Evolutionary conservation across 2,113 vertebrate genomes (phyloP).

Genomic region (Gopherus evgoodei): DNA sequence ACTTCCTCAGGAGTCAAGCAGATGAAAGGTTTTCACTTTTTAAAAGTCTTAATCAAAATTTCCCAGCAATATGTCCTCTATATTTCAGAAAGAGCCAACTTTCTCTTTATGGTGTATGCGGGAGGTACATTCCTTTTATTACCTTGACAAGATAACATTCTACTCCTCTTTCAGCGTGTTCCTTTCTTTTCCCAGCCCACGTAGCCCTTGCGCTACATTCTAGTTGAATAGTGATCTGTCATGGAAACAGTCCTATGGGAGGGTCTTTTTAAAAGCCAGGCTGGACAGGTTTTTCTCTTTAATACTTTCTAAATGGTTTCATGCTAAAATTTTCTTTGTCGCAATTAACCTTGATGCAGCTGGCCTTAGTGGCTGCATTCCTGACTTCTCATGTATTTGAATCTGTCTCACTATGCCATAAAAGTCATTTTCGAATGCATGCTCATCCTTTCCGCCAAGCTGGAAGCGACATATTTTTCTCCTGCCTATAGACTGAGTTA

Average conservation of each 20-base stretch:
- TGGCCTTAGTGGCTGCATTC: not conserved
- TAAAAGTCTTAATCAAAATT: constrained; percentile 67
- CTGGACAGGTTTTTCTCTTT: not conserved
- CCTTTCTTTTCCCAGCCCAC: constrained; percentile 49
- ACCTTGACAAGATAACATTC: constrained; percentile 52
- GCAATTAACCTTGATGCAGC: not conserved
- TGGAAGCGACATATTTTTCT: not conserved
- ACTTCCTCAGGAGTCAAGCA: constrained; percentile 59
- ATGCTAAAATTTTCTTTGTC: not conserved
- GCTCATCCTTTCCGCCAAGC: not conserved
- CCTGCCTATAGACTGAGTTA: not conserved
- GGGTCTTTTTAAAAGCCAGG: not conserved
- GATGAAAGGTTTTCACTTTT: constrained; percentile 71
- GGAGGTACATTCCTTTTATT: constrained; percentile 44
- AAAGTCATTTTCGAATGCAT: not conserved
- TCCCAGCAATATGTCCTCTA: constrained; percentile 48
- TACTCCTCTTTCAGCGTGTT: not conserved
- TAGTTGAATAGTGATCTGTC: constrained; percentile 31
- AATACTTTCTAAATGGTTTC: not conserved
- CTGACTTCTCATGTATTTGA: rapidly evolving
- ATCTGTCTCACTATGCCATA: rapidly evolving
- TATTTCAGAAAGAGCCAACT: constrained; percentile 57
- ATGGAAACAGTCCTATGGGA: constrained; percentile 22
- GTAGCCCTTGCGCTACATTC: not conserved
- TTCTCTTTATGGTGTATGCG: constrained; percentile 22